phyloP scores from a whole-genome alignment of 2,113 vertebrate genomes.

The Syrmaticus mikado region DNA sequence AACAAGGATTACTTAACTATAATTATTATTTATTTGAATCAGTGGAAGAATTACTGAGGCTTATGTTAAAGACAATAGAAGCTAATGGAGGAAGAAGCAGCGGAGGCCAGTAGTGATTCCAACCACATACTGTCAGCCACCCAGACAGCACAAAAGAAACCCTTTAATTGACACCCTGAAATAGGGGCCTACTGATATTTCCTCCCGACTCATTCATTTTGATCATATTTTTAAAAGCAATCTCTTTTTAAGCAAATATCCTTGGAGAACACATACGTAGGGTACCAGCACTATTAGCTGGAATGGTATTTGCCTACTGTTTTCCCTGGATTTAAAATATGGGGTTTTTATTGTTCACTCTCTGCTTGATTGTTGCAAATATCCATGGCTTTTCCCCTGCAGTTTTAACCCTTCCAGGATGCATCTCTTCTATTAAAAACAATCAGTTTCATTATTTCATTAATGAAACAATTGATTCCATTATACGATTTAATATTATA shows the following conservation, averaged over 20 bases:
- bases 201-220: not conserved
- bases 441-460: too few species aligned
- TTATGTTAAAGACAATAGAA: constrained; percentile 42
- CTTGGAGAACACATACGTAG: not conserved
- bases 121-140: not conserved
- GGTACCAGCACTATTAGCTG: not conserved
- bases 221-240: not conserved
- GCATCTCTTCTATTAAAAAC: not conserved
- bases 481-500: too few species aligned
- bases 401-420: constrained; percentile 26
- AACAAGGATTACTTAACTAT: constrained; percentile 38
- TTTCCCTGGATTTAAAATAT: not conserved
- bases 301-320: not conserved
- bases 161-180: not conserved
- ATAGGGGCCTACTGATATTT: not conserved
- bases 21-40: constrained; percentile 62
- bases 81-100: constrained; percentile 13
- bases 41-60: constrained; percentile 22
- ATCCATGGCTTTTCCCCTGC: not conserved
- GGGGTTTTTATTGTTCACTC: not conserved
- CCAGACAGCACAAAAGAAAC: not conserved
- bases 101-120: constrained; percentile 1
- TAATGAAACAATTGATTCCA: too few species aligned
- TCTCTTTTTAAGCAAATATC: not conserved
- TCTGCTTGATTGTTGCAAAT: not conserved